phyloP scores from a whole-genome alignment of 1,140 invertebrate species.

The Cecropterus lyciades region DNA sequence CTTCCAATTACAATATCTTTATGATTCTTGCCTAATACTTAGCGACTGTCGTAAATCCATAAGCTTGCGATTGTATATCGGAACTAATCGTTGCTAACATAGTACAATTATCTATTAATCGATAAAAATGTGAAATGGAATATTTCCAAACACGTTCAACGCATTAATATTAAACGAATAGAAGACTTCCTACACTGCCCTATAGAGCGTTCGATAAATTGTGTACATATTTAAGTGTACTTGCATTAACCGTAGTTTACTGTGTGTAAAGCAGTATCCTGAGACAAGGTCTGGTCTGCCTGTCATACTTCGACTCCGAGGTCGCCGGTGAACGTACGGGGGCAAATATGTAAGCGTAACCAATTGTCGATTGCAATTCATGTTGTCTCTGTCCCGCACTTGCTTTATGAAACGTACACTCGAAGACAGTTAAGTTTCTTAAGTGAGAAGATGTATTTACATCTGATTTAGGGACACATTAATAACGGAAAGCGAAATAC shows the following conservation, averaged over 20 bases:
- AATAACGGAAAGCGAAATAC: too few relatives aligned
- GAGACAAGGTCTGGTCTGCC: conserved; percentile 65
- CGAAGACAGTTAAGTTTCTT: conserved; percentile 2
- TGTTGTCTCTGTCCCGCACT: conserved; percentile 51
- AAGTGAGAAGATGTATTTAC: conserved; percentile 7
- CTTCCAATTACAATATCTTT: conserved; percentile 26
- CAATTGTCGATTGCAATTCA: conserved; percentile 55
- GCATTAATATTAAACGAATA: not conserved
- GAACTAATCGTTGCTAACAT: not conserved
- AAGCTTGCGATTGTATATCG: conserved; percentile 3
- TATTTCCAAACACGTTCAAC: conserved; percentile 6
- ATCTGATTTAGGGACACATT: not conserved
- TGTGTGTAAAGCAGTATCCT: conserved; percentile 54
- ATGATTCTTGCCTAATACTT: conserved; percentile 23
- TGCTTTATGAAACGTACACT: conserved; percentile 40
- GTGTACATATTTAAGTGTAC: conserved; percentile 11
- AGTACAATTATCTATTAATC: not conserved
- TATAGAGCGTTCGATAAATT: conserved; percentile 4
- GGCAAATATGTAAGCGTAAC: conserved; percentile 62
- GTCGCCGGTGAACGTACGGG: conserved; percentile 71
- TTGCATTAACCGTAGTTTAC: conserved; percentile 39
- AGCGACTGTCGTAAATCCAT: conserved; percentile 26
- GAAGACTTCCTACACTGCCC: conserved; percentile 18
- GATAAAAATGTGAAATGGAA: not conserved
- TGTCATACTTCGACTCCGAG: conserved; percentile 56